Percentiles rank a stretch among this genome's conserved stretches.
phyloP scores from a whole-genome alignment of 2,888 invertebrate genomes.

The Eupithecia dodoneata region DNA sequence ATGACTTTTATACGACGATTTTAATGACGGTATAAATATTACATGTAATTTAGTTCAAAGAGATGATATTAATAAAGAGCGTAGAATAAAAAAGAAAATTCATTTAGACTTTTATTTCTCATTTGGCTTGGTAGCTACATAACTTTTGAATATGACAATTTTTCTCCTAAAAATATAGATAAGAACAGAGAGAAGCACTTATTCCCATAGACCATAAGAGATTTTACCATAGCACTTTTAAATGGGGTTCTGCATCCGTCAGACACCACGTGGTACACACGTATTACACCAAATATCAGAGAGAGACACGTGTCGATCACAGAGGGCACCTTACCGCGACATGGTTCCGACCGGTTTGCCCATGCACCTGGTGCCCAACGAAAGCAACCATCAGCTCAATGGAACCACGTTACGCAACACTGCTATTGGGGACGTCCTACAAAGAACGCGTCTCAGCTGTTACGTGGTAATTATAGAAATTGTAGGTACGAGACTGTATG shows the following conservation, averaged over 20 bases:
- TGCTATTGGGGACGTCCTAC: slow-evolving; percentile 46
- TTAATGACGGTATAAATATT: slow-evolving; percentile 1
- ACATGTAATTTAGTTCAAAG: background rate
- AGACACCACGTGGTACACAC: background rate
- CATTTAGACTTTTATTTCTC: background rate
- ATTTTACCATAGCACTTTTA: background rate
- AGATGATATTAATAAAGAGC: background rate
- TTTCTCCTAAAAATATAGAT: background rate
- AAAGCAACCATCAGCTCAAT: slow-evolving; percentile 31
- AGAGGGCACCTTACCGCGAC: slow-evolving; percentile 22
- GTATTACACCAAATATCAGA: slow-evolving; percentile 1
- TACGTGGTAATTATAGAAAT: slow-evolving; percentile 31
- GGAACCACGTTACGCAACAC: slow-evolving; percentile 44
- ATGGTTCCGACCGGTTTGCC: slow-evolving; percentile 35
- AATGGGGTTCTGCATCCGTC: background rate
- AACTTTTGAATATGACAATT: background rate
- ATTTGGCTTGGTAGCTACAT: too few species aligned
- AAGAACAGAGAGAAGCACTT: background rate
- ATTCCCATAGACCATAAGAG: background rate
- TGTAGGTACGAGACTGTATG: slow-evolving; percentile 16
- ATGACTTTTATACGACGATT: background rate
- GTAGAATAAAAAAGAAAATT: background rate
- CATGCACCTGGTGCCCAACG: slow-evolving; percentile 26
- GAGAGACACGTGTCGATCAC: slow-evolving; percentile 27
- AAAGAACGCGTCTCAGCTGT: slow-evolving; percentile 38